Base-by-base conservation (phyloP, 2,888 invertebrate species). In the Cephus pygmeus region DNA sequence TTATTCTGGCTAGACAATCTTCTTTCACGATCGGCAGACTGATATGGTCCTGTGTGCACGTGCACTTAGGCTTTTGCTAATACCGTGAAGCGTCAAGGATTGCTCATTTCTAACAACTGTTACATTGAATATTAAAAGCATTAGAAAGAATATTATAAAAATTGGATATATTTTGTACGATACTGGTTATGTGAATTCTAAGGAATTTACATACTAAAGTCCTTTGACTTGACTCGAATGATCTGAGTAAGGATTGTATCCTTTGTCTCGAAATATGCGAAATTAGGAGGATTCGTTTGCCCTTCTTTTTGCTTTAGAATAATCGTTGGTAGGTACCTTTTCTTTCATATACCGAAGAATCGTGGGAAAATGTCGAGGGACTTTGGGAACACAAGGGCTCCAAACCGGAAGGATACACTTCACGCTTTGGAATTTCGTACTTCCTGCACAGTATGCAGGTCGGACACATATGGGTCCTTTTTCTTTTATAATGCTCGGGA, bases 401-500 rank as follows among this genome's bases (percentile, higher is more conserved):
- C 71, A 31, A 34, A 71, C 71, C 71, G 71, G 71, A 71, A 71
- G 30, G 23, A 71, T 71, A 34, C 31, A 69, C 68, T 69, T 34
- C 15, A n/a, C 33, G 85, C 87, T 88, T 86, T 88, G 87, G 87
- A 88, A 88, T 88, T 88, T 88, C 86, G 85, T 88, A 88, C 86
- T 88, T 88, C 88, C 88, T 84, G 87, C 83, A 79, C 79, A 56
- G 56, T 56, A 56, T 56, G 56, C 56, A 56, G 23, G 23, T 56
- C 23, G 56, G 23, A 56, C 56, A 56, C 23, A 9, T 56, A 56
- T 15, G 56, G 6, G 56, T 23, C 56, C 56, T 56, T 56, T 56
- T 56, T 56, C 56, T 56, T 56, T 56, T 9, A 56, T 2, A 23
- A 56, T 56, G 9, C 9, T 56, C 56, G 0, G 56, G 2, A 23